Conservation (phyloP, 2,113 vertebrate genomes). For the Neofelis nebulosa region DNA sequence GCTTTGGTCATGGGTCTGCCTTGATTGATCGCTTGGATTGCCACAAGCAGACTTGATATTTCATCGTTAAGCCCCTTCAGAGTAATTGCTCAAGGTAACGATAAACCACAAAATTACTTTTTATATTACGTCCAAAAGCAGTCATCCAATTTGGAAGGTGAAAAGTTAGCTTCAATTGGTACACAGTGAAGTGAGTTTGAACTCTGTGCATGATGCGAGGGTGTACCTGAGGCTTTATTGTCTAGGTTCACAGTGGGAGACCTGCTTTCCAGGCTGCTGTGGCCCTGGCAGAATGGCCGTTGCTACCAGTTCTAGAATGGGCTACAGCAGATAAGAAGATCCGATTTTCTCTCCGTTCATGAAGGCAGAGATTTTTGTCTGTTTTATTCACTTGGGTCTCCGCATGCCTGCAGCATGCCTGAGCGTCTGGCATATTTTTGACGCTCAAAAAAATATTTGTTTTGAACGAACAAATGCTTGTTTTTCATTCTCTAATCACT, state of each 20-base stretch:
- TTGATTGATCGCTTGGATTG: background rate
- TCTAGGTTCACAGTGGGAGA: background rate
- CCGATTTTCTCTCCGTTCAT: background rate
- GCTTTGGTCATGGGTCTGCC: background rate
- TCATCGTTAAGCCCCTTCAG: background rate
- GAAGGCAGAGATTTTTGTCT: background rate
- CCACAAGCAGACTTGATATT: background rate
- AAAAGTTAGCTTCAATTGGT: background rate
- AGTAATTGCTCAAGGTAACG: conserved; percentile 23
- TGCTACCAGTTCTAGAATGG: background rate
- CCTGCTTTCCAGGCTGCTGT: background rate
- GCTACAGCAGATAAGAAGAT: background rate
- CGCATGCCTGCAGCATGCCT: background rate
- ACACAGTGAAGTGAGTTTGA: conserved; percentile 24
- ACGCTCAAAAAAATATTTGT: background rate
- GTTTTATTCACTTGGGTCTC: background rate
- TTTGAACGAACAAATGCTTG: background rate
- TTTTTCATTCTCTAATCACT: background rate
- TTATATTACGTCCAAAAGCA: conserved; percentile 42
- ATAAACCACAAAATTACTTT: conserved; percentile 40
- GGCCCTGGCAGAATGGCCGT: background rate
- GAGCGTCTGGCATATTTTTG: background rate
- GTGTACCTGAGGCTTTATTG: background rate
- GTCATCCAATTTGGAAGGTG: conserved; percentile 6
- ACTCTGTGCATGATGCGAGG: background rate